phyloP scores from a whole-genome alignment of 1,140 invertebrate genomes.

The Drosophila suzukii region DNA sequence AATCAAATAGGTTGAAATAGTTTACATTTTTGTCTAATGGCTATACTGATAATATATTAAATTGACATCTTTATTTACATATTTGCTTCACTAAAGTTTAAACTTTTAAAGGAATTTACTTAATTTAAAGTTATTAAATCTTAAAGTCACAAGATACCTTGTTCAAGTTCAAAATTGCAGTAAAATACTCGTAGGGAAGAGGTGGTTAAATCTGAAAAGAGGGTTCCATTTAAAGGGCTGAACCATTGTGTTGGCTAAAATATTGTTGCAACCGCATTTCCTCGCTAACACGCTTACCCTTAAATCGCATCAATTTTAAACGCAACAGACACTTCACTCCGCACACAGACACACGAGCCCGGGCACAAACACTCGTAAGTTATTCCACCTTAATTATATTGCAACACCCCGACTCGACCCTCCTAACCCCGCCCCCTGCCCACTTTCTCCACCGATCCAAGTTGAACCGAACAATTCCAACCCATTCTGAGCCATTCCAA shows the following conservation, averaged over 20 bases:
- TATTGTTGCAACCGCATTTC: slow-evolving; percentile 27
- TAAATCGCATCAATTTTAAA: slow-evolving; percentile 76
- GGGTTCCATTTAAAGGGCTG: slow-evolving; percentile 27
- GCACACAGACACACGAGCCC: slow-evolving; percentile 20
- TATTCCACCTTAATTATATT: slow-evolving; percentile 82
- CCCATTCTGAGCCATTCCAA: slow-evolving; percentile 29
- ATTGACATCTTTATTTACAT: too few relatives aligned
- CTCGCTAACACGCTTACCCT: slow-evolving; percentile 42
- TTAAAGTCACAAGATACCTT: too few relatives aligned
- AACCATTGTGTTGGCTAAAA: slow-evolving; percentile 17
- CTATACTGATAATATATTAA: too few relatives aligned
- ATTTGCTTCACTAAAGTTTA: too few relatives aligned
- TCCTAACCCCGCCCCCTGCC: not conserved
- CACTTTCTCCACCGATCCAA: not conserved
- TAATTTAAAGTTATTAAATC: not conserved
- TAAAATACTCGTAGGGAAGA: not conserved
- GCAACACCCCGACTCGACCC: slow-evolving; percentile 63
- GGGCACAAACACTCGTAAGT: slow-evolving; percentile 55
- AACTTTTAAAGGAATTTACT: too few relatives aligned
- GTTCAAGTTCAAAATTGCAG: not conserved
- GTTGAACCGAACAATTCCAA: slow-evolving; percentile 33
- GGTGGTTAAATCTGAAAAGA: not conserved
- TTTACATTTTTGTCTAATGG: too few relatives aligned
- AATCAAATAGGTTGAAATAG: too few relatives aligned
- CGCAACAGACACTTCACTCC: slow-evolving; percentile 58